Evolutionary conservation across 2,113 vertebrate species (phyloP).

Genomic region (Epinephelus lanceolatus): DNA sequence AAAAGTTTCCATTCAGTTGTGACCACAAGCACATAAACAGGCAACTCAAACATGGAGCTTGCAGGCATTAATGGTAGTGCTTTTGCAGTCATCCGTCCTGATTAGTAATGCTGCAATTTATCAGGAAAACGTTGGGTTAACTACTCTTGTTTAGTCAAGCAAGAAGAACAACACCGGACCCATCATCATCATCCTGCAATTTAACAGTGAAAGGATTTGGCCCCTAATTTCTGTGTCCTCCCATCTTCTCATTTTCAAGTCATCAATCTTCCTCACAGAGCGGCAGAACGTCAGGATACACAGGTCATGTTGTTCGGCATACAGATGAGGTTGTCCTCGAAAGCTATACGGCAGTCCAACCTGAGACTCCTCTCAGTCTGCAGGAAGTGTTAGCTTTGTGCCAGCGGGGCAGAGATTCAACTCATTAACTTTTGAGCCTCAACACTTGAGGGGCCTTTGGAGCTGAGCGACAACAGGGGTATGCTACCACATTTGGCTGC

Average conservation of each 20-base stretch:
- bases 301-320: constrained; percentile 23
- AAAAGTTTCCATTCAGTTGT: constrained; percentile 37
- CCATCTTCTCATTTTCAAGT: constrained; percentile 23
- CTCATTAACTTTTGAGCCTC: constrained; percentile 59
- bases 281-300: background rate
- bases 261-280: constrained; percentile 11
- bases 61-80: constrained; percentile 19
- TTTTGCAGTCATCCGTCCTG: constrained; percentile 32
- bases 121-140: constrained; percentile 46
- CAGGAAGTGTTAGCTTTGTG: constrained; percentile 33
- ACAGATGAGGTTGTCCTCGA: background rate
- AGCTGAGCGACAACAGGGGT: constrained; percentile 31
- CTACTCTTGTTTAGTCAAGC: constrained; percentile 33
- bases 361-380: constrained; percentile 44
- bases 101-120: constrained; percentile 41
- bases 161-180: constrained; percentile 20
- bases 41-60: background rate
- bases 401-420: constrained; percentile 40
- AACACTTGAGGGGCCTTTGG: constrained; percentile 41
- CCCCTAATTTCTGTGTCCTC: constrained; percentile 5
- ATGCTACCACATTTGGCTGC: constrained; percentile 39
- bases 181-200: constrained; percentile 41
- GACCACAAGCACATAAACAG: constrained; percentile 28
- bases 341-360: background rate
- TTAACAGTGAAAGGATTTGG: constrained; percentile 12